phyloP scores from a whole-genome alignment of 2,888 invertebrate species.

The Megamerina dolium region DNA sequence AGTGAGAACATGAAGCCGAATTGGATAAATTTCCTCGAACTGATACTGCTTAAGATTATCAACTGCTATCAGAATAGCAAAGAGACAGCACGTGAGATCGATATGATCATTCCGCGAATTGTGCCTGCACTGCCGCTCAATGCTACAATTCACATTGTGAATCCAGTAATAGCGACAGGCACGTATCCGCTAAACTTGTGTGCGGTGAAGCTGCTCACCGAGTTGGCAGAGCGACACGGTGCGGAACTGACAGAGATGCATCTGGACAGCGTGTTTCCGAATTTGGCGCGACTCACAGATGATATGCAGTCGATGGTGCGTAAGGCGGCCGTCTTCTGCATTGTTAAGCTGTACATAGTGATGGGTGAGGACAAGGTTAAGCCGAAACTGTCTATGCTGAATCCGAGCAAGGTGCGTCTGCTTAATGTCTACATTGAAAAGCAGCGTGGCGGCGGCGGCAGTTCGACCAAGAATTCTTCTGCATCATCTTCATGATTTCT shows the following conservation, averaged over 20 bases:
- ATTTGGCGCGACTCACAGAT: constrained; percentile 85
- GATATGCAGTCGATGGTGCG: constrained; percentile 87
- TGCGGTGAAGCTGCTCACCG: constrained; percentile 85
- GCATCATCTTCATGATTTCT: constrained; percentile 43
- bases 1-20: constrained; percentile 67
- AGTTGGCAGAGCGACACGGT: constrained; percentile 72
- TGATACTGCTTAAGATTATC: constrained; percentile 82
- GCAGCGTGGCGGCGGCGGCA: constrained; percentile 34
- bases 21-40: constrained; percentile 85
- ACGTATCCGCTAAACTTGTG: constrained; percentile 83
- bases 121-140: constrained; percentile 77
- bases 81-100: constrained; percentile 77
- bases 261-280: constrained; percentile 77
- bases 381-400: constrained; percentile 73
- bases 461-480: constrained; percentile 43
- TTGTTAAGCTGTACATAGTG: constrained; percentile 87
- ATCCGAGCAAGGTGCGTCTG: constrained; percentile 68
- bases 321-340: constrained; percentile 94
- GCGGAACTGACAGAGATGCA: constrained; percentile 67
- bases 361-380: constrained; percentile 80
- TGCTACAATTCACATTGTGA: constrained; percentile 61
- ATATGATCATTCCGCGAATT: constrained; percentile 69
- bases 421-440: constrained; percentile 43
- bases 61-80: constrained; percentile 74
- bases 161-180: constrained; percentile 82